phyloP scores from a whole-genome alignment of 2,888 invertebrate species.

The Chrysopilus asiliformis region DNA sequence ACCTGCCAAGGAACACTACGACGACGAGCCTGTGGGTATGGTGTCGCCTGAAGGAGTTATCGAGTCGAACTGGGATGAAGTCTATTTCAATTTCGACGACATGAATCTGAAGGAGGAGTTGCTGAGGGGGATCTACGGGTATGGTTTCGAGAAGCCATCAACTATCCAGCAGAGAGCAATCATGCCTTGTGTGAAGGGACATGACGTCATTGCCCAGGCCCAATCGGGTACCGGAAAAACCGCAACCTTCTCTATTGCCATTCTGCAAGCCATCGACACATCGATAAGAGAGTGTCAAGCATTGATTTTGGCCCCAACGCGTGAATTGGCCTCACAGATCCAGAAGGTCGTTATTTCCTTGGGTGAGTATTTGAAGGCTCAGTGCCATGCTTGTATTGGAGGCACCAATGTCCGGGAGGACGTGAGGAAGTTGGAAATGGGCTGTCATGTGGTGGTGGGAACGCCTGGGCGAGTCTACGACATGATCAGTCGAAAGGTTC shows the following conservation, averaged over 20 bases:
- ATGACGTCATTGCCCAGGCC: slow-evolving; percentile 98
- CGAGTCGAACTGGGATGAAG: slow-evolving; percentile 86
- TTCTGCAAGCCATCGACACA: slow-evolving; percentile 94
- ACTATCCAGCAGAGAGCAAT: slow-evolving; percentile 99
- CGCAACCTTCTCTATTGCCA: slow-evolving; percentile 98
- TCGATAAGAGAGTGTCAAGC: slow-evolving; percentile 86
- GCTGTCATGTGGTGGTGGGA: slow-evolving; percentile 95
- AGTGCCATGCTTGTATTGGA: slow-evolving; percentile 98
- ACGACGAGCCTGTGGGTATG: slow-evolving; percentile 1
- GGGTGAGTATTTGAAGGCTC: slow-evolving; percentile 95
- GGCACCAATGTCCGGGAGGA: slow-evolving; percentile 98
- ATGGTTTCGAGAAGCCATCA: slow-evolving; percentile 99
- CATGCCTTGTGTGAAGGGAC: slow-evolving; percentile 89
- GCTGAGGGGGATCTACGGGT: slow-evolving; percentile 95
- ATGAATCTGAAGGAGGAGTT: slow-evolving; percentile 95
- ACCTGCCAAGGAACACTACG: slow-evolving; percentile 1
- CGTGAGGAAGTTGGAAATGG: slow-evolving; percentile 82
- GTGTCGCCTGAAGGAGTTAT: slow-evolving; percentile 66
- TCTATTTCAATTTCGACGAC: slow-evolving; percentile 94
- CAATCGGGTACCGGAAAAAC: slow-evolving; percentile 99
- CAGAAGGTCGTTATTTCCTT: slow-evolving; percentile 90
- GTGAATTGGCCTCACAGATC: slow-evolving; percentile 64
- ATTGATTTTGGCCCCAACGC: slow-evolving; percentile 90
- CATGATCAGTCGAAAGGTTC: slow-evolving; percentile 87
- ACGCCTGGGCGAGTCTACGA: slow-evolving; percentile 97